A percentile compares a stretch with the other conserved stretches of the same genome.
Evolutionary conservation across 2,888 invertebrate species (phyloP).

Genomic region (Corythucha ciliata): DNA sequence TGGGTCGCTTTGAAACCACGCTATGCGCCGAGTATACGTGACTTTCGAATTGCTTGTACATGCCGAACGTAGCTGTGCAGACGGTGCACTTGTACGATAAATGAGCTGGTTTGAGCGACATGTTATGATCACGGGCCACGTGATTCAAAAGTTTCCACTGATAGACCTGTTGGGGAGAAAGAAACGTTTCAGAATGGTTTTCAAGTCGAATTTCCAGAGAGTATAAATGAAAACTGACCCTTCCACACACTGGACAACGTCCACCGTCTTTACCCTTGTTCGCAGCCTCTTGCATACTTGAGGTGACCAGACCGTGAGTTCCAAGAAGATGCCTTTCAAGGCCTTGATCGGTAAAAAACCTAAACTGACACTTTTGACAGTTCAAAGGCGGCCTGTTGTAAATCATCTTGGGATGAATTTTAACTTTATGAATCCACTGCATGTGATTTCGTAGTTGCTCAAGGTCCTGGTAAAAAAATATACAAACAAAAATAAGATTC

Average conservation of each 20-base stretch:
- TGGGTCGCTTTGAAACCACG: slow-evolving; percentile 76
- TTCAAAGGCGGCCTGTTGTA: slow-evolving; percentile 88
- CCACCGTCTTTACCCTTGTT: slow-evolving; percentile 91
- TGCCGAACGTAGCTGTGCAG: slow-evolving; percentile 87
- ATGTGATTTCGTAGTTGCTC: slow-evolving; percentile 91
- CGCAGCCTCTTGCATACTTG: slow-evolving; percentile 91
- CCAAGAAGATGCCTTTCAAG: slow-evolving; percentile 89
- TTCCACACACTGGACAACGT: slow-evolving; percentile 88
- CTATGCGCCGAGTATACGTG: slow-evolving; percentile 91
- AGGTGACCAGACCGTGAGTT: slow-evolving; percentile 88
- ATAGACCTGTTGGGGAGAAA: slow-evolving; percentile 56
- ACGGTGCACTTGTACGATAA: slow-evolving; percentile 91
- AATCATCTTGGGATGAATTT: slow-evolving; percentile 93
- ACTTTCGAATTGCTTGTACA: slow-evolving; percentile 91
- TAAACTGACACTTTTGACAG: slow-evolving; percentile 91
- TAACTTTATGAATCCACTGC: slow-evolving; percentile 97
- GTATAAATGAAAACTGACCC: slow-evolving; percentile 50
- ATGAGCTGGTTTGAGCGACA: slow-evolving; percentile 85
- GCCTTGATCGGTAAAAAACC: slow-evolving; percentile 92
- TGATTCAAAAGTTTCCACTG: slow-evolving; percentile 89
- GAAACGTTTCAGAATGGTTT: background rate
- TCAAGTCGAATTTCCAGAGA: background rate
- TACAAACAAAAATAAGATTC: background rate
- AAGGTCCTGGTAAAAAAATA: slow-evolving; percentile 51
- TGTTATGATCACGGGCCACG: slow-evolving; percentile 82